These are phyloP conservation scores for Anorthoa munda DNA, from an alignment of 2,888 invertebrate genomes.

Conservation along the genomic window DNA sequence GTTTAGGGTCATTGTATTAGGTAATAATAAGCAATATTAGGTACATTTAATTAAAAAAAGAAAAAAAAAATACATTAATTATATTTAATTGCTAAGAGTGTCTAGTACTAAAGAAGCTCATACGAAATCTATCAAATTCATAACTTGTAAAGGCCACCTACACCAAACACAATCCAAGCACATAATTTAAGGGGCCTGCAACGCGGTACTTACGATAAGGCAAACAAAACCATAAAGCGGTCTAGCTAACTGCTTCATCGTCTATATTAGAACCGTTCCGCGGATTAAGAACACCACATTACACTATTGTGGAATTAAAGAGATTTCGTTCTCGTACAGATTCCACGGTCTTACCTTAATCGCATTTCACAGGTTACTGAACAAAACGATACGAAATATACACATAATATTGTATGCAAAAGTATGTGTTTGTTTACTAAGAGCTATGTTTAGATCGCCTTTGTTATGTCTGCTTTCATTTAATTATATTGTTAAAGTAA, in stretches of 20 bases:
- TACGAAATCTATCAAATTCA: background rate
- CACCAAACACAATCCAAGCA: constrained; percentile 4
- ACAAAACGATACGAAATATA: constrained; percentile 72
- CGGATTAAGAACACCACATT: constrained; percentile 74
- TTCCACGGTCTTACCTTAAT: constrained; percentile 75
- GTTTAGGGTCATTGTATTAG: no score
- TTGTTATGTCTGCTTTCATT: constrained; percentile 22
- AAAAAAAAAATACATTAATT: no score
- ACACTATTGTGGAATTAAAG: constrained; percentile 74
- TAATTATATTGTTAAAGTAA: constrained; percentile 11
- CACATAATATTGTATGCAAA: constrained; percentile 65
- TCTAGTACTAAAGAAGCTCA: background rate
- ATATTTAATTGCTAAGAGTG: background rate
- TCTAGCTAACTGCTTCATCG: constrained; percentile 77
- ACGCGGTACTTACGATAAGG: constrained; percentile 42
- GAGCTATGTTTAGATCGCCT: constrained; percentile 16
- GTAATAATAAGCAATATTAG: no score
- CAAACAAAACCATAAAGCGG: constrained; percentile 57
- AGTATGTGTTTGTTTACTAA: constrained; percentile 56
- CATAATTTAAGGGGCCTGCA: constrained; percentile 19
- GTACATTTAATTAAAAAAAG: no score
- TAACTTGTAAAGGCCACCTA: background rate
- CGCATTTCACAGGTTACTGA: constrained; percentile 76
- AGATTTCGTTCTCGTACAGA: constrained; percentile 72
- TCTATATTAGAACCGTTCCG: constrained; percentile 72